Conservation (phyloP, 2,113 vertebrate genomes). For the Tychaedon coryphoeus region DNA sequence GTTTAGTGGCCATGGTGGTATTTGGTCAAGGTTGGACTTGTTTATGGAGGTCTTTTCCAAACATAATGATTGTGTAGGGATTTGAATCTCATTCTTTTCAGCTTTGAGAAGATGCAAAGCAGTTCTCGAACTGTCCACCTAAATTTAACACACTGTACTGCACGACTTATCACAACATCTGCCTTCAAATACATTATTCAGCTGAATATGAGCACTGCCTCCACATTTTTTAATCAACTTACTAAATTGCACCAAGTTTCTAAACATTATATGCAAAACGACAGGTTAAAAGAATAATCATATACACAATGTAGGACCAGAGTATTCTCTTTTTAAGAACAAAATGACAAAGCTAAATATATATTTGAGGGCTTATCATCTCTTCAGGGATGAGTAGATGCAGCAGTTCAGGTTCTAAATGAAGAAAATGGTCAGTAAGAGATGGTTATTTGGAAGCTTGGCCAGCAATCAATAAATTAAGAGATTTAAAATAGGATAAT, state of each 20-base stretch:
- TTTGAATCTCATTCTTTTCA: not conserved
- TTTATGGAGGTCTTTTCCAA: not conserved
- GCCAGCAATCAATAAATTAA: conserved; percentile 13
- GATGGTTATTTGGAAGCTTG: not conserved
- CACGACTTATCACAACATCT: not conserved
- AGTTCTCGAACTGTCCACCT: not conserved
- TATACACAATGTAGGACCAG: not conserved
- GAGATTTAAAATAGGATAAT: not conserved
- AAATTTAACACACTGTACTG: conserved; percentile 6
- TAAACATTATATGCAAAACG: not conserved
- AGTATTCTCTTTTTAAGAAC: not conserved
- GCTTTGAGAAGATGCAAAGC: not conserved
- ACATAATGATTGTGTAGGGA: not conserved
- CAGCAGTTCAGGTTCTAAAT: not conserved
- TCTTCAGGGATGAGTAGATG: not conserved
- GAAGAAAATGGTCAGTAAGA: not conserved
- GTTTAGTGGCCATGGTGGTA: not conserved
- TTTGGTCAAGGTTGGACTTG: not conserved
- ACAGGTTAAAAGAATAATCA: not conserved
- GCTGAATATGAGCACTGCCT: not conserved
- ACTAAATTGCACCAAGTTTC: not conserved
- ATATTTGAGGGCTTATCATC: not conserved
- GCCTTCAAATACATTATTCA: not conserved
- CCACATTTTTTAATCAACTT: not conserved
- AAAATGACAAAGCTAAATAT: not conserved